These are phyloP conservation scores for Caretta caretta DNA, from an alignment of 2,113 vertebrate genomes.

Conservation along the genomic window DNA sequence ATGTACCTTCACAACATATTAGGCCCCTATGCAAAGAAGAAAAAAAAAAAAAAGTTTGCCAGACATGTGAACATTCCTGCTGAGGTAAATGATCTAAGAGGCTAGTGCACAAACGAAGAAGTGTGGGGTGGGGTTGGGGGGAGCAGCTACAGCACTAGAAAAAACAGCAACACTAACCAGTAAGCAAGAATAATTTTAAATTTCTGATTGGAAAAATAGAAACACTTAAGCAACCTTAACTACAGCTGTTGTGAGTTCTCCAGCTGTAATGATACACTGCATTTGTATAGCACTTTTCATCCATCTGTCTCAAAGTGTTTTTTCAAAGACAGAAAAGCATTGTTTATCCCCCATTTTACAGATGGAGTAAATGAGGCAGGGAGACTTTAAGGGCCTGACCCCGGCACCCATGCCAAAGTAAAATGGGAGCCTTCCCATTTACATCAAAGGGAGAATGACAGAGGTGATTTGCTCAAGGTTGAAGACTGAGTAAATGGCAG, in stretches of 20 bases:
- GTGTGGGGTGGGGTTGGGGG: fast-evolving
- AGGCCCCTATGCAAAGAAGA: background rate
- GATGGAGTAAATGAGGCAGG: background rate
- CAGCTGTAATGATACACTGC: background rate
- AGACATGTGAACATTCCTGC: background rate
- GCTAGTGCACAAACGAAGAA: background rate
- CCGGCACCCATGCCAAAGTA: background rate
- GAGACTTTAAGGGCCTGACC: background rate
- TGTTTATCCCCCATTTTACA: background rate
- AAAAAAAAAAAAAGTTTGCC: background rate
- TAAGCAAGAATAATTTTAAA: background rate
- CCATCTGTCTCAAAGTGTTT: background rate
- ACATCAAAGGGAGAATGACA: background rate
- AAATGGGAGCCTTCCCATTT: background rate
- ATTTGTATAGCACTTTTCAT: background rate
- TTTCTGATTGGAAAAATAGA: background rate
- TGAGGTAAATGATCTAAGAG: background rate
- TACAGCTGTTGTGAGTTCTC: background rate
- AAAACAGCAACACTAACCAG: background rate
- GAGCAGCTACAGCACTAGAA: background rate
- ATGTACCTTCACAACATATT: background rate
- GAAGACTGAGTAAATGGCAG: background rate
- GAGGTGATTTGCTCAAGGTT: background rate
- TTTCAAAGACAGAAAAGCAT: background rate
- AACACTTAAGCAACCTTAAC: background rate